A percentile compares a stretch with the other conserved stretches of the same genome.
Evolutionary conservation across 2,888 invertebrate genomes (phyloP).

Genomic region (Athrips mouffetella): DNA sequence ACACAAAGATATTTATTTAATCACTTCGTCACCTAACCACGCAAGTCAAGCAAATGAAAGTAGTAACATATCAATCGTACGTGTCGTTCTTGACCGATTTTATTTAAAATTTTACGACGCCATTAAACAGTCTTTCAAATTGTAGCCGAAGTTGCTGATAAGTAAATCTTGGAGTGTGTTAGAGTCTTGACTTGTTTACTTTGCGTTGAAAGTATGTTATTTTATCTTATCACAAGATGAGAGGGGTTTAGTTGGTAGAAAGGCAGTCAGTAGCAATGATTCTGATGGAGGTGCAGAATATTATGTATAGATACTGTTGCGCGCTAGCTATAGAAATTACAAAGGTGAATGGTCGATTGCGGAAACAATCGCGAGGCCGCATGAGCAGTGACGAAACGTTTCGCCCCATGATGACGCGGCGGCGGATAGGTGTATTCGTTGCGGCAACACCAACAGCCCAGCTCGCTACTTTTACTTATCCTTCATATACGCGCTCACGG

Average conservation of each 20-base stretch:
- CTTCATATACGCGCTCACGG: conserved; percentile 9
- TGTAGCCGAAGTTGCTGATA: not conserved
- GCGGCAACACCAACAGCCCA: conserved; percentile 21
- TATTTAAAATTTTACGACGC: conserved; percentile 5
- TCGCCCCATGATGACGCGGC: conserved; percentile 46
- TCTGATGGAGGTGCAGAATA: no score
- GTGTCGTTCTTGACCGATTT: conserved; percentile 15
- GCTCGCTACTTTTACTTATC: conserved; percentile 19
- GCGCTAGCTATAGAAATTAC: conserved; percentile 27
- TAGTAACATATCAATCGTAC: no score
- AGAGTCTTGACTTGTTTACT: not conserved
- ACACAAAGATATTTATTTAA: no score
- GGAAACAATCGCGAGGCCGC: conserved; percentile 59
- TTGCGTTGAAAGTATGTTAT: not conserved
- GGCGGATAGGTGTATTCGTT: conserved; percentile 9
- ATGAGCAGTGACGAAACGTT: conserved; percentile 53
- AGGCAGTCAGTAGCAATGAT: no score
- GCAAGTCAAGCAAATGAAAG: no score
- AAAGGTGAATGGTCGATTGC: conserved; percentile 68
- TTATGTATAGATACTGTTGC: no score
- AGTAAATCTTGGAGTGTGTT: not conserved
- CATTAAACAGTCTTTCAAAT: conserved; percentile 6
- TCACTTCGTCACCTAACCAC: no score
- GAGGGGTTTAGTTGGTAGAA: not conserved
- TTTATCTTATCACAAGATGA: not conserved